Evolutionary conservation across 2,888 invertebrate species (phyloP).

Genomic region (Orthosia gracilis): DNA sequence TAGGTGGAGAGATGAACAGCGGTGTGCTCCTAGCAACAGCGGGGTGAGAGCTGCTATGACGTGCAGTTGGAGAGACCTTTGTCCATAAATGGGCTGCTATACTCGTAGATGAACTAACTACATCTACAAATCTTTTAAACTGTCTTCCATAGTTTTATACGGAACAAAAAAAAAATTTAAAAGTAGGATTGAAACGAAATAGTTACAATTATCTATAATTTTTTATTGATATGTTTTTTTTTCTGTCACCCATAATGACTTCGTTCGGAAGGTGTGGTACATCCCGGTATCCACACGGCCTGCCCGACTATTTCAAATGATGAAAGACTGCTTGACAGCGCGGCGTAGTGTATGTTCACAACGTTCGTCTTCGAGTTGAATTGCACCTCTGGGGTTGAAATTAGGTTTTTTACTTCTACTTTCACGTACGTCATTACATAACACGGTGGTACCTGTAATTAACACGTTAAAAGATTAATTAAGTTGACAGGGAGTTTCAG

Average conservation of each 20-base stretch:
- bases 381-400: slow-evolving; percentile 36
- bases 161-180: no score
- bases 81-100: no score
- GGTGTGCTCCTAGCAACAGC: background rate
- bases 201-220: background rate
- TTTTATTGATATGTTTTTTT: background rate
- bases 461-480: background rate
- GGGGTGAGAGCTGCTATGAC: background rate
- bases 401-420: slow-evolving; percentile 34
- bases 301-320: slow-evolving; percentile 19
- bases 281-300: slow-evolving; percentile 12
- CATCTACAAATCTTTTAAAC: no score
- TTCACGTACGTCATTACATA: slow-evolving; percentile 42
- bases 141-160: no score
- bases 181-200: background rate
- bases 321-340: slow-evolving; percentile 40
- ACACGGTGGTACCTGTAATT: slow-evolving; percentile 48
- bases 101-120: background rate
- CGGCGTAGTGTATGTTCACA: slow-evolving; percentile 27
- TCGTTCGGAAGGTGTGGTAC: background rate
- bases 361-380: slow-evolving; percentile 8
- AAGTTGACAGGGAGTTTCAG: background rate
- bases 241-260: background rate
- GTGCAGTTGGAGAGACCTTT: no score
- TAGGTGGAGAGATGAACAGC: background rate